Evolutionary conservation across 2,797 vertebrate species (phyloP).

Genomic region (Stomatorhinus walkeri): DNA sequence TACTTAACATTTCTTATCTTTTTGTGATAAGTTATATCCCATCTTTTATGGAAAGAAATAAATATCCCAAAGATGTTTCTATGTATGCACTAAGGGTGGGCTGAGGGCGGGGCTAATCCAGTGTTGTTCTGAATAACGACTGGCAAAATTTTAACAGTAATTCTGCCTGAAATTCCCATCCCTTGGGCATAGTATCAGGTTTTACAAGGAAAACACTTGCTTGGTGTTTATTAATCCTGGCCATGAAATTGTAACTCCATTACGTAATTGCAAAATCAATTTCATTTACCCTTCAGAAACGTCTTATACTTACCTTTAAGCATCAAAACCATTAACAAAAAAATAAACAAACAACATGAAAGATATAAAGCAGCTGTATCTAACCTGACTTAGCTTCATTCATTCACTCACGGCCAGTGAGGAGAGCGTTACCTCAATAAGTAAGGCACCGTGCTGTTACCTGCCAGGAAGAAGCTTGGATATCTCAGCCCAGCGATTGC

Average conservation of each 20-base stretch:
- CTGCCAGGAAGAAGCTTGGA: conserved; percentile 93
- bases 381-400: not conserved
- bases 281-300: not conserved
- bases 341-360: not conserved
- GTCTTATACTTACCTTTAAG: not conserved
- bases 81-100: not conserved
- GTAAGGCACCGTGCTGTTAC: conserved; percentile 43
- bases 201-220: not conserved
- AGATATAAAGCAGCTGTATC: not conserved
- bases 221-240: not conserved
- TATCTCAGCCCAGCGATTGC: conserved; percentile 97
- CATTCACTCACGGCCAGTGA: not conserved
- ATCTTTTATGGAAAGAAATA: not conserved
- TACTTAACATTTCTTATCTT: not conserved
- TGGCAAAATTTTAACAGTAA: not conserved
- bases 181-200: not conserved
- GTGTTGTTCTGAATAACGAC: not conserved
- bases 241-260: not conserved
- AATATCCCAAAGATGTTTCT: not conserved
- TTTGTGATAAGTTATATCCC: not conserved
- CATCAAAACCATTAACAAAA: not conserved
- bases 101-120: not conserved
- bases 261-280: not conserved
- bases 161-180: not conserved
- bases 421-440: not conserved